phyloP scores from a whole-genome alignment of 2,797 vertebrate species.

The Crenuchus spilurus region DNA sequence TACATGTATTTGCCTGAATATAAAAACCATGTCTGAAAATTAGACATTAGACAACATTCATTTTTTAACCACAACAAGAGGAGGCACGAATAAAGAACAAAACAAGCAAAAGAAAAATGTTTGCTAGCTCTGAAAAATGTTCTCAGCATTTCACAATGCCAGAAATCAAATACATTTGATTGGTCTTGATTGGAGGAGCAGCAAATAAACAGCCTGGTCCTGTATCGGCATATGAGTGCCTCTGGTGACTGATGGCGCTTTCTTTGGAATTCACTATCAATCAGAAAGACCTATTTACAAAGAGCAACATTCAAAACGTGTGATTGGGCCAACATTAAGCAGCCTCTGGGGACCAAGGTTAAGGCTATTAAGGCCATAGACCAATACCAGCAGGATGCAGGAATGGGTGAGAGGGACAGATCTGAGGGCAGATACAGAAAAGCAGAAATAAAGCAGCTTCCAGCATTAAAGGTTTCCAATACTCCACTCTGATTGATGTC shows the following conservation, averaged over 20 bases:
- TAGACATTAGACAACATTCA: constrained; percentile 42
- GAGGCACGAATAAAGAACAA: constrained; percentile 47
- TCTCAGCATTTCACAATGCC: constrained; percentile 4
- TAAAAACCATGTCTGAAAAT: constrained; percentile 40
- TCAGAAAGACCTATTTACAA: constrained; percentile 46
- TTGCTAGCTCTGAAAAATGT: constrained; percentile 26
- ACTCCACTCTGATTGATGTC: constrained; percentile 15
- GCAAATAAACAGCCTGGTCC: constrained; percentile 51
- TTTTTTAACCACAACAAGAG: constrained; percentile 31
- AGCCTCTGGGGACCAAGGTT: constrained; percentile 49
- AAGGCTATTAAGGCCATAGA: constrained; percentile 51
- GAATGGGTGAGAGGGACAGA: constrained; percentile 17
- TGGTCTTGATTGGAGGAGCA: constrained; percentile 56
- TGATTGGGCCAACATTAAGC: constrained; percentile 39
- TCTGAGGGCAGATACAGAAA: constrained; percentile 15
- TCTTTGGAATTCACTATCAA: constrained; percentile 55
- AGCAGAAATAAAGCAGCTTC: constrained; percentile 34
- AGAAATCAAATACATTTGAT: constrained; percentile 55
- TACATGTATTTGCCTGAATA: constrained; percentile 11
- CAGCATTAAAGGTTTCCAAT: constrained; percentile 1
- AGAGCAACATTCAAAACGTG: constrained; percentile 49
- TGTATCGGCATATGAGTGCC: constrained; percentile 27
- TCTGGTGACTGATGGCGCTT: constrained; percentile 46
- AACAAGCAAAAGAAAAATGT: constrained; percentile 20
- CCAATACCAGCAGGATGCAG: constrained; percentile 26